A percentile compares a stretch with the other conserved stretches of the same genome.
Evolutionary conservation across 2,888 invertebrate genomes (phyloP).

Genomic region (Anodontia alba): DNA sequence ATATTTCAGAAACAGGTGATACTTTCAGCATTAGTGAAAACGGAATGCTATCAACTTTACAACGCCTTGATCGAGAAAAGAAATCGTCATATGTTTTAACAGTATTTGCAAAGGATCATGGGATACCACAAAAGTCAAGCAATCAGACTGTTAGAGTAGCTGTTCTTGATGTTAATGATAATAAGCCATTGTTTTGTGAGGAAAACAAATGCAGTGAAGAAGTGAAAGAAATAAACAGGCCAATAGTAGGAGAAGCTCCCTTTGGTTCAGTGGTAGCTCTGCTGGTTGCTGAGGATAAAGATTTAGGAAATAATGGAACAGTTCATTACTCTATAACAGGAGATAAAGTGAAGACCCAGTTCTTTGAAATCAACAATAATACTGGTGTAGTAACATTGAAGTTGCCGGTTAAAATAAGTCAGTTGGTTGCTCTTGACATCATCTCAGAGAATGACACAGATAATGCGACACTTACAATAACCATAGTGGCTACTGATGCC

Average conservation of each 20-base stretch:
- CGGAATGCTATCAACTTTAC: constrained; percentile 9
- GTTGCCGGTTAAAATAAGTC: constrained; percentile 36
- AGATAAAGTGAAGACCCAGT: constrained; percentile 3
- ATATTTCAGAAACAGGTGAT: not conserved
- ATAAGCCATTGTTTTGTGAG: constrained; percentile 40
- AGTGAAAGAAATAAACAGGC: not conserved
- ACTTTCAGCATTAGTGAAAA: not conserved
- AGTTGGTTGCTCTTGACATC: constrained; percentile 9
- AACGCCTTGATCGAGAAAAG: constrained; percentile 39
- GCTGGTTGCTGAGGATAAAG: constrained; percentile 52
- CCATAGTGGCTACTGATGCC: constrained; percentile 49
- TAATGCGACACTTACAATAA: constrained; percentile 31
- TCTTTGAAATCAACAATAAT: constrained; percentile 34
- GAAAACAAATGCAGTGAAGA: not conserved
- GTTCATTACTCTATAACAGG: constrained; percentile 40
- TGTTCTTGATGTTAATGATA: constrained; percentile 60
- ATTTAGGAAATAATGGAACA: constrained; percentile 55
- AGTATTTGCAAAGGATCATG: constrained; percentile 38
- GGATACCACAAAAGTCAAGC: constrained; percentile 26
- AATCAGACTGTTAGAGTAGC: constrained; percentile 29
- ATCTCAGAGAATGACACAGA: constrained; percentile 23
- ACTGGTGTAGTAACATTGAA: constrained; percentile 34
- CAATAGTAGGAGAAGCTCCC: constrained; percentile 45
- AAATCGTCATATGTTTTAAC: constrained; percentile 17
- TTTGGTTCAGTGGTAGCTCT: constrained; percentile 43